Conservation (phyloP, 2,113 vertebrate genomes). For the Alouatta palliata region DNA sequence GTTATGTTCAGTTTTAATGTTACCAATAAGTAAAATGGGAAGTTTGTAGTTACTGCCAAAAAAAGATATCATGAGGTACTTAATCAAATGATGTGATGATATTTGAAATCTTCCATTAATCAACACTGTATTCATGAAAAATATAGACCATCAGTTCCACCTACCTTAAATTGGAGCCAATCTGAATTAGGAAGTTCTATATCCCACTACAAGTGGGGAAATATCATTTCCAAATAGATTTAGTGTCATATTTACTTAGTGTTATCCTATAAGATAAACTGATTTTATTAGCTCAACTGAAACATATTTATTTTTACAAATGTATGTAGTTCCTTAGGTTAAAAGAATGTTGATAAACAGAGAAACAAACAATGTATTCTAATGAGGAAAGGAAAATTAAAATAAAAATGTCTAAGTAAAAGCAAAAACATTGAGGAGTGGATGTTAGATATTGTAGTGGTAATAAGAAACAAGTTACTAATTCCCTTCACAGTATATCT, state of each 20-base stretch:
- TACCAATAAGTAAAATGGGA: background rate
- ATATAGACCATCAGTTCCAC: background rate
- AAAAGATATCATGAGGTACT: background rate
- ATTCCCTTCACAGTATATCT: background rate
- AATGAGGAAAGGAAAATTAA: conserved; percentile 10
- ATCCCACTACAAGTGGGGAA: conserved; percentile 40
- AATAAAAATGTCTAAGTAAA: background rate
- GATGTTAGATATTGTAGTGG: background rate
- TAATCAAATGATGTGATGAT: background rate
- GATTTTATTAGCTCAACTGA: background rate
- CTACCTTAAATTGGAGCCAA: conserved; percentile 73
- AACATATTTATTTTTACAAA: background rate
- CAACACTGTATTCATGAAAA: background rate
- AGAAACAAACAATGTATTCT: background rate
- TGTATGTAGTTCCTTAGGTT: background rate
- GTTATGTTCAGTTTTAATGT: background rate
- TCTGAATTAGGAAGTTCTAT: conserved; percentile 73
- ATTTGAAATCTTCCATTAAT: background rate
- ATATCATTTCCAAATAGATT: conserved; percentile 66
- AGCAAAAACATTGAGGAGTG: background rate
- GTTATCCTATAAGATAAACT: conserved; percentile 45
- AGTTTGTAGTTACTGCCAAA: background rate
- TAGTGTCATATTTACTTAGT: conserved; percentile 47
- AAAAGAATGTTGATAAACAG: background rate
- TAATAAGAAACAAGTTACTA: background rate